Evolutionary conservation across 2,888 invertebrate genomes (phyloP), one percentile per base, ranked within the genome.

Genomic region (Gonocerus acuteangulatus): DNA sequence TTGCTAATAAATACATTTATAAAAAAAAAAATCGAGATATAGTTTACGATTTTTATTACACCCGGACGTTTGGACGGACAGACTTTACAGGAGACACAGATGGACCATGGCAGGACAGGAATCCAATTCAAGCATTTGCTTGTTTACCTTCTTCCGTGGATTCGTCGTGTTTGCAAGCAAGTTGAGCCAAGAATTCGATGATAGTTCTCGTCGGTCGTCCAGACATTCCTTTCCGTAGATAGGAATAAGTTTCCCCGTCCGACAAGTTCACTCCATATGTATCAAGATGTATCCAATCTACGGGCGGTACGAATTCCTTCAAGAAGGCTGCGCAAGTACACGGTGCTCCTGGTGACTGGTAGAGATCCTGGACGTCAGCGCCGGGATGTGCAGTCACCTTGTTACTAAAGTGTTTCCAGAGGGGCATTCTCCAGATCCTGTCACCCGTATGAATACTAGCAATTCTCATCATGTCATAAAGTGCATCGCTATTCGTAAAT

Each of bases 241-340:
- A 86, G 18, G 59, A 54, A 0, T 80, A 75, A 66, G 77, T 79
- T 62, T 82, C 80, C 1, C 85, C 86, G 67, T 81, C 80, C 44
- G 85, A 82, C 60, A 79, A 77, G 77, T 87, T 84, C 0, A 88
- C 84, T 67, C 87, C 87, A 65, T 84, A 85, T 1, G 86, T 88
- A 72, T 91, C 90, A 66, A 91, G 76, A 72, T 91, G 90, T 68
- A 89, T 74, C 90, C 90, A 91, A 66, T 82, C 79, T n/a, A 78
- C 82, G 68, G 84, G 84, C 2, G 83, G 82, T 0, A 85, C 80
- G 69, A 85, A 85, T 71, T 87, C 85, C 47, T 80, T 78, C 0
- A 91, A 75, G 70, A 89, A 88, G 16, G 64, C 64, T 1, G 66
- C 66, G 4, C 57, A 54, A 18, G 62, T 62, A 34, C 66, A 66